Percentiles rank a stretch among this genome's conserved stretches.
These are phyloP conservation scores for Synanthedon vespiformis DNA, from an alignment of 2,888 invertebrate genomes.

Conservation along the genomic window DNA sequence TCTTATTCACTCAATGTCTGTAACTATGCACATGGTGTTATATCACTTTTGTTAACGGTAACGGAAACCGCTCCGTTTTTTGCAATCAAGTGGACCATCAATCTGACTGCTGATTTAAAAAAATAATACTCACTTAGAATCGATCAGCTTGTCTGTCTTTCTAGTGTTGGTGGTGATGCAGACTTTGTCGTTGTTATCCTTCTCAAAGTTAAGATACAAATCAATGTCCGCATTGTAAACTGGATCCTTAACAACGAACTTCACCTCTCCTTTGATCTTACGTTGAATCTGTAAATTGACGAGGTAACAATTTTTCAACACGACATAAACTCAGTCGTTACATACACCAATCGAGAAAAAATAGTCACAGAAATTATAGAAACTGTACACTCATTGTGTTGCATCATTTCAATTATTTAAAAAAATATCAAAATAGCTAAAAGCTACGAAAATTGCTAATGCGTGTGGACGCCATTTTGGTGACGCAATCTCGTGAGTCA, in stretches of 20 bases:
- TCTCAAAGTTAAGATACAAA: constrained; percentile 76
- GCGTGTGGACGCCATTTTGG: too few species aligned
- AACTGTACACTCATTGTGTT: too few species aligned
- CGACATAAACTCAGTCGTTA: too few species aligned
- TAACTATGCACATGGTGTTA: too few species aligned
- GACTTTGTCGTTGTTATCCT: constrained; percentile 77
- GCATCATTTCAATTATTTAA: too few species aligned
- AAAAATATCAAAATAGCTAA: too few species aligned
- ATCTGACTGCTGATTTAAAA: neutral
- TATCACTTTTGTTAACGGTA: neutral
- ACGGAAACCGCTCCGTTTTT: neutral
- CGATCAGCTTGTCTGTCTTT: constrained; percentile 58
- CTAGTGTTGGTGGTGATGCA: constrained; percentile 74
- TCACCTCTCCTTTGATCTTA: constrained; percentile 73
- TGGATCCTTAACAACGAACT: constrained; percentile 72
- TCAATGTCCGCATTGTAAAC: constrained; percentile 73
- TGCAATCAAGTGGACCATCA: neutral
- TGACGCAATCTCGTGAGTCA: too few species aligned
- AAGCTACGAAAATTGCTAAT: too few species aligned
- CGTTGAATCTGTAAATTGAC: constrained; percentile 52
- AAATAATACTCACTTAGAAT: constrained; percentile 70
- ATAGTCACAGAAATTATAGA: too few species aligned
- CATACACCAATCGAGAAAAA: too few species aligned
- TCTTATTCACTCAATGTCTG: too few species aligned
- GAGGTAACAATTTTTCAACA: too few species aligned